These are phyloP conservation scores for Akabosia matsudoensis DNA, from an alignment of 1,140 invertebrate genomes.

Conservation along the genomic window DNA sequence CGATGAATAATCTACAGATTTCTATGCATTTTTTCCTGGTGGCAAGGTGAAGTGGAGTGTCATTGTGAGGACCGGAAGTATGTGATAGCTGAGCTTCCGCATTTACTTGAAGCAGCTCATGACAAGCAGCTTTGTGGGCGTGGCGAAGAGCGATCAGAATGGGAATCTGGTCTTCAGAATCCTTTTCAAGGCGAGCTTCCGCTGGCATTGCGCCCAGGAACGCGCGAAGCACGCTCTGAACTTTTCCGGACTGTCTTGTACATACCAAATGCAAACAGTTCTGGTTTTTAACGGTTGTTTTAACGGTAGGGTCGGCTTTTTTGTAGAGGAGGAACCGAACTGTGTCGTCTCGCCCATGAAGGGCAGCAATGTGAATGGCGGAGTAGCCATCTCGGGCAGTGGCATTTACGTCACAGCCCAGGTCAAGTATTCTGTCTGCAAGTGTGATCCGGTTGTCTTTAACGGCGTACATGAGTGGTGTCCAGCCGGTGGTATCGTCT, in stretches of 20 bases:
- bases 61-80: constrained; percentile 63
- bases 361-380: constrained; percentile 85
- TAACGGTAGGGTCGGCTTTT: constrained; percentile 83
- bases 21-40: constrained; percentile 84
- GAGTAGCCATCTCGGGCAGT: constrained; percentile 75
- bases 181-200: constrained; percentile 76
- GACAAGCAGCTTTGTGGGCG: constrained; percentile 86
- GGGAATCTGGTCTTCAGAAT: constrained; percentile 91
- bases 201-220: constrained; percentile 78
- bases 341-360: constrained; percentile 91
- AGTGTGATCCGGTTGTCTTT: constrained; percentile 88
- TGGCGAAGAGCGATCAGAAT: constrained; percentile 86
- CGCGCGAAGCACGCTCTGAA: constrained; percentile 77
- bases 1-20: constrained; percentile 83
- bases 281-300: constrained; percentile 75
- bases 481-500: constrained; percentile 69
- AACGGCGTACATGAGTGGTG: constrained; percentile 89
- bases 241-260: constrained; percentile 80
- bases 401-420: constrained; percentile 84
- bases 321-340: constrained; percentile 84
- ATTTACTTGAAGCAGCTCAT: constrained; percentile 73
- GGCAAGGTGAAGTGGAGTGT: constrained; percentile 87
- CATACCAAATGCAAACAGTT: constrained; percentile 88
- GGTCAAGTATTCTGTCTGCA: constrained; percentile 82
- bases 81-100: constrained; percentile 75